Evolutionary conservation across 35 echinoderm and acorn worm genomes (phyloP), one percentile per base, ranked within the genome.

Genomic region (Heliocidaris tuberculata): DNA sequence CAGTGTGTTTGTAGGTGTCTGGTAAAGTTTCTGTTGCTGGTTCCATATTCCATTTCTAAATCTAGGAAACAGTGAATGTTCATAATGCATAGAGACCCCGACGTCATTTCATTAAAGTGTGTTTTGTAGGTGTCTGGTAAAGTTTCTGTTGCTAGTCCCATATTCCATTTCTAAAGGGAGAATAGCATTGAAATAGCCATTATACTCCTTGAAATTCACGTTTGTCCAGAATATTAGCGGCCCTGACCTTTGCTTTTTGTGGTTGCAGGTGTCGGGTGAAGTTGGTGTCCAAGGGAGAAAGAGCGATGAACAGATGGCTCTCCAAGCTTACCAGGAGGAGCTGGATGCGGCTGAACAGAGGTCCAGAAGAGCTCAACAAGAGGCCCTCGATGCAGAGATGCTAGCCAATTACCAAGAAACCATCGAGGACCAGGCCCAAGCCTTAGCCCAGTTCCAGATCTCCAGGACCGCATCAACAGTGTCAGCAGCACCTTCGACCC

Each of bases 301-400:
- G 17, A 97, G 95, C 10, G 95, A 94, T 49, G 94, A 85, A 31
- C 50, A 48, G 48, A 86, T 88, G 29, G 97, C 95, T 3, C 86
- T 95, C 4, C 48, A 96, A n/a, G 92, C 95, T 0, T 97, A 97
- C 85, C 94, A 95, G 29, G 86, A 97, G 32, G 95, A 97, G 54
- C n/a, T 97, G 47, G 88, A 94, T 17, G 31, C 48, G 5, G 49
- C 52, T 2, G 92, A 93, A 15, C 17, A 93, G 78, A 49, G 93
- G 90, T 60, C 65, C 10, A 61, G 85, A 59, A 11, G 47, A 24
- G 29, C 85, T 48, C 91, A 93, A 52, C 91, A 93, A n/a, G 91
- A 93, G 91, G 91, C 91, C 13, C 50, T 50, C 47, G 13, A 93
- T 30, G 91, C 91, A 15, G 48, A 93, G 50, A 93, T 93, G 91